These are phyloP conservation scores for Zaprionus bogoriensis DNA, from an alignment of 2,888 invertebrate species.

Conservation along the genomic window DNA sequence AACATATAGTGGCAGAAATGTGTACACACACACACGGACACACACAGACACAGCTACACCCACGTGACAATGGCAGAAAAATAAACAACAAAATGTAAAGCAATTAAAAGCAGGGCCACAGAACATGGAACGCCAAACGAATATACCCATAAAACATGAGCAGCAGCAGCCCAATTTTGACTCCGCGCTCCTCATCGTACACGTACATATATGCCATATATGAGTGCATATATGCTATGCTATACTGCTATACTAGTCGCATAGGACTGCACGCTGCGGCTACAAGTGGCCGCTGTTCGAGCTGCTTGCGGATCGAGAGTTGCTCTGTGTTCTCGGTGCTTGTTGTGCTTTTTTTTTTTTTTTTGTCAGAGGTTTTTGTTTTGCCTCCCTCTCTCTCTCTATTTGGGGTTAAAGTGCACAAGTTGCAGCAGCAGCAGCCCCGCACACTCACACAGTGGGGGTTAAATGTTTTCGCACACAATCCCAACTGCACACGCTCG, in stretches of 20 bases:
- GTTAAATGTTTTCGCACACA: conserved; percentile 60
- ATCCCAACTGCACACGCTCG: conserved; percentile 4
- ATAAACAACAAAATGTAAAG: conserved; percentile 77
- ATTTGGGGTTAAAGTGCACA: conserved; percentile 60
- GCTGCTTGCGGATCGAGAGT: conserved; percentile 1
- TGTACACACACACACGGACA: background rate
- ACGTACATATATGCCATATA: background rate
- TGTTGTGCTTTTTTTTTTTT: background rate
- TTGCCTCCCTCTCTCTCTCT: conserved; percentile 4
- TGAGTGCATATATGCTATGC: background rate
- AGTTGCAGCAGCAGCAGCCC: conserved; percentile 37
- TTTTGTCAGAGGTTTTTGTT: background rate
- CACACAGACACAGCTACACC: conserved; percentile 3
- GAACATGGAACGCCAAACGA: conserved; percentile 64
- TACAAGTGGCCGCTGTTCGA: conserved; percentile 60
- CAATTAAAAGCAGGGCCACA: conserved; percentile 74
- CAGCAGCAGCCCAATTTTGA: conserved; percentile 69
- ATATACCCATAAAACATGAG: conserved; percentile 76
- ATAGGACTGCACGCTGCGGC: conserved; percentile 66
- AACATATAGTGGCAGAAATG: conserved; percentile 2
- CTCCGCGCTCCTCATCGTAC: conserved; percentile 47
- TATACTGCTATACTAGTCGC: conserved; percentile 2
- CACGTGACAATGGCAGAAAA: conserved; percentile 44
- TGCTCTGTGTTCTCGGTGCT: background rate
- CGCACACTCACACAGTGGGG: conserved; percentile 23